A percentile compares a stretch with the other conserved stretches of the same genome.
Evolutionary conservation across 2,113 vertebrate genomes (phyloP).

Genomic region (Oreocharis arfaki): DNA sequence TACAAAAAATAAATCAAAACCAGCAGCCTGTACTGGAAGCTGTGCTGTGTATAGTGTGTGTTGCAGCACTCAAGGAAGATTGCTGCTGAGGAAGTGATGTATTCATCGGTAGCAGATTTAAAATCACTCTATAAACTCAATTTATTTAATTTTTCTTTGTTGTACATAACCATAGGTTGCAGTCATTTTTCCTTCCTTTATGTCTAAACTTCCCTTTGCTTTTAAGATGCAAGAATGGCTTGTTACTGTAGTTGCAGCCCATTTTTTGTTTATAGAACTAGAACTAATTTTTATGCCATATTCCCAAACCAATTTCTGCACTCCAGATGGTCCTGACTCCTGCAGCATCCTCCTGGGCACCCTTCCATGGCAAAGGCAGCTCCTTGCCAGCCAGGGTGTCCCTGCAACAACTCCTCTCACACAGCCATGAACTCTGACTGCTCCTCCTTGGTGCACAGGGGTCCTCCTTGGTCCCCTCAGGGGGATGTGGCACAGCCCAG

Average conservation of each 20-base stretch:
- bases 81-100: not conserved
- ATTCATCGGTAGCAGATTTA: not conserved
- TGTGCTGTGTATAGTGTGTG: not conserved
- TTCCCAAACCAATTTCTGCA: not conserved
- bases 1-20: not conserved
- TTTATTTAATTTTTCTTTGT: not conserved
- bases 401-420: not conserved
- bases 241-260: not conserved
- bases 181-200: not conserved
- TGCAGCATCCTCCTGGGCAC: not conserved
- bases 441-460: too few relatives aligned
- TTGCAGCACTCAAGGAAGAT: not conserved
- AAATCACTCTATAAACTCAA: not conserved
- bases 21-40: not conserved
- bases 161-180: not conserved
- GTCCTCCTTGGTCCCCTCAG: too few relatives aligned
- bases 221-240: not conserved
- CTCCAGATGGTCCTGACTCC: not conserved
- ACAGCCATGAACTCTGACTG: not conserved
- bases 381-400: not conserved
- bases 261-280: not conserved
- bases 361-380: not conserved
- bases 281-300: not conserved
- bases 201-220: not conserved
- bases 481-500: not conserved